These are phyloP conservation scores for Lepidocyrtoides sp. DNA, from an alignment of 2,888 invertebrate genomes.

Conservation along the genomic window DNA sequence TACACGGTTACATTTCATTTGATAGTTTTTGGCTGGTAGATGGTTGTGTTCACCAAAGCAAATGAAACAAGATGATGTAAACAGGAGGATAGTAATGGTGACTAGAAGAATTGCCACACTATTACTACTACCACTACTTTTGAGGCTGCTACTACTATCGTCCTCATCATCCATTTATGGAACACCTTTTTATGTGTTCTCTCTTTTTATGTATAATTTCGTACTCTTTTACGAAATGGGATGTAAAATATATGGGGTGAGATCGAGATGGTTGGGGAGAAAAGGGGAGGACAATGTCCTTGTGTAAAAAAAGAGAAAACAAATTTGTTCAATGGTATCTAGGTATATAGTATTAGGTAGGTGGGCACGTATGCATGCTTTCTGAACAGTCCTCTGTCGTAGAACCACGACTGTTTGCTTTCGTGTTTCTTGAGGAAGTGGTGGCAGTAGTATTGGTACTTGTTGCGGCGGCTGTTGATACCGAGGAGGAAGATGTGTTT, in stretches of 20 bases:
- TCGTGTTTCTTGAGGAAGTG: constrained; percentile 81
- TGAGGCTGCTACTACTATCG: neutral
- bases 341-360: neutral
- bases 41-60: neutral
- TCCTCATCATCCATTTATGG: constrained; percentile 47
- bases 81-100: neutral
- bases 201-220: constrained; percentile 27
- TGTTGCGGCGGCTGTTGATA: constrained; percentile 82
- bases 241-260: constrained; percentile 36
- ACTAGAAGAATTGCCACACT: neutral
- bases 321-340: too few relatives aligned
- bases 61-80: neutral
- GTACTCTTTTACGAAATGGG: constrained; percentile 15
- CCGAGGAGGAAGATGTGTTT: constrained; percentile 85
- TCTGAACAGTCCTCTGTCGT: constrained; percentile 83
- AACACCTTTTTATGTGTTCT: constrained; percentile 55
- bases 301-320: neutral
- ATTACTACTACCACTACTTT: neutral
- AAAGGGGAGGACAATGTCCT: constrained; percentile 25
- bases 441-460: constrained; percentile 71
- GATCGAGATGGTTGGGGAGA: constrained; percentile 9
- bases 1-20: too few relatives aligned
- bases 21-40: too few relatives aligned
- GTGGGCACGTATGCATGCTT: constrained; percentile 93
- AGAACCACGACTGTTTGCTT: constrained; percentile 85